Evolutionary conservation across 2,113 vertebrate genomes (phyloP).

Genomic region (Sapajus apella): DNA sequence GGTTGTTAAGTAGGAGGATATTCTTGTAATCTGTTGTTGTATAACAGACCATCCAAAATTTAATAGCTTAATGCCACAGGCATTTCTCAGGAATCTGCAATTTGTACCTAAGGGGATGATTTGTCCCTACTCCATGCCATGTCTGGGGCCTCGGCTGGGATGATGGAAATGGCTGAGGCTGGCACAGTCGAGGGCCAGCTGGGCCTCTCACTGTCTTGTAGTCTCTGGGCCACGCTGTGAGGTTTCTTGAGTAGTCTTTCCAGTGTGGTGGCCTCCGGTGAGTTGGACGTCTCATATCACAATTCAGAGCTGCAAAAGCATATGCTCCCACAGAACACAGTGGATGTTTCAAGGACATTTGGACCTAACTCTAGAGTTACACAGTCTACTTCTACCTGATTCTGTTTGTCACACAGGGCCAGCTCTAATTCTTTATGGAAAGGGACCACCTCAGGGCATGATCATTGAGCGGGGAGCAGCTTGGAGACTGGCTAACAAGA

Average conservation of each 20-base stretch:
- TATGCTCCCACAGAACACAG: background rate
- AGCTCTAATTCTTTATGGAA: background rate
- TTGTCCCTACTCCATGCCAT: background rate
- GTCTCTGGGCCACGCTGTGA: background rate
- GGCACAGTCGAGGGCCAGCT: background rate
- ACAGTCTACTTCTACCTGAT: background rate
- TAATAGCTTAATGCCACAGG: background rate
- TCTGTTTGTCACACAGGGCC: background rate
- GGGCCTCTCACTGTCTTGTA: background rate
- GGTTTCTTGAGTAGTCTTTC: background rate
- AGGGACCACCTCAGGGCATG: background rate
- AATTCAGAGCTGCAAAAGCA: background rate
- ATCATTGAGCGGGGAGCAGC: background rate
- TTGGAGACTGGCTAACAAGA: background rate
- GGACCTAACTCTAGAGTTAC: background rate
- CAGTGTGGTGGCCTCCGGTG: background rate
- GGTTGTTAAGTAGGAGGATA: background rate
- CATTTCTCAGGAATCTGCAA: background rate
- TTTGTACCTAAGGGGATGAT: background rate
- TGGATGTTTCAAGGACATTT: background rate
- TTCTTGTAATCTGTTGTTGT: background rate
- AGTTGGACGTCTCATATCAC: background rate
- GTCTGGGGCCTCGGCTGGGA: background rate
- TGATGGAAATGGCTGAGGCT: background rate
- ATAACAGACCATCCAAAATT: background rate